phyloP scores from a whole-genome alignment of 2,797 vertebrate genomes.

The Melanotaenia trifasciata region DNA sequence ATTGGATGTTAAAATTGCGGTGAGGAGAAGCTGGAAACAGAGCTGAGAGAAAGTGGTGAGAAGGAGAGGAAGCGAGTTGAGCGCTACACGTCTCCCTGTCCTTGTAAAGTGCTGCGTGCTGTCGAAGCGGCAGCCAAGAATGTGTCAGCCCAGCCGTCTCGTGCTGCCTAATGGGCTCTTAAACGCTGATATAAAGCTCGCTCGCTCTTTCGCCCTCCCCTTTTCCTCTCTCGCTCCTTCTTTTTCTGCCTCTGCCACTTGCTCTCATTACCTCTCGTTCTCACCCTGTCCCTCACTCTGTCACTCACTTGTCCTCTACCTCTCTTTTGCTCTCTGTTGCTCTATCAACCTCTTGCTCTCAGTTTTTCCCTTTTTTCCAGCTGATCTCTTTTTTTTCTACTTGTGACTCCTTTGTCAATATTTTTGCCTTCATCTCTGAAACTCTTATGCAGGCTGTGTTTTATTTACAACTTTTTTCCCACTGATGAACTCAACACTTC shows the following conservation, averaged over 20 bases:
- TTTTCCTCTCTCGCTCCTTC: conserved; percentile 59
- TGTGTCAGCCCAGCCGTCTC: conserved; percentile 83
- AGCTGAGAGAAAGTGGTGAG: conserved; percentile 64
- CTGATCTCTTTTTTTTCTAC: conserved; percentile 34
- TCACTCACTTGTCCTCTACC: conserved; percentile 75
- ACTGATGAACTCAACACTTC: conserved; percentile 46
- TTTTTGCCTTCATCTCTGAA: conserved; percentile 41
- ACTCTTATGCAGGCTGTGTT: conserved; percentile 45
- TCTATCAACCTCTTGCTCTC: conserved; percentile 55
- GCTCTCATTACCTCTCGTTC: conserved; percentile 77
- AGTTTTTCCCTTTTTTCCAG: conserved; percentile 16
- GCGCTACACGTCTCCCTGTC: conserved; percentile 79
- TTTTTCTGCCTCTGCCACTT: conserved; percentile 64
- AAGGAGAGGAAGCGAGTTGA: conserved; percentile 73
- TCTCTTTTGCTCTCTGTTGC: conserved; percentile 50
- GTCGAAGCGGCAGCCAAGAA: conserved; percentile 81
- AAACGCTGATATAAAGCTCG: conserved; percentile 83
- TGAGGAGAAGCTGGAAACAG: conserved; percentile 61
- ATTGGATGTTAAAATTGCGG: conserved; percentile 57
- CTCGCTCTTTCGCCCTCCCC: conserved; percentile 76
- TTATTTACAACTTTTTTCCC: conserved; percentile 60
- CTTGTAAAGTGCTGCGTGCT: conserved; percentile 83
- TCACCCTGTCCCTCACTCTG: conserved; percentile 74
- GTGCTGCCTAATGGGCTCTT: conserved; percentile 82
- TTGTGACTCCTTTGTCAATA: conserved; percentile 52